Evolutionary conservation across 2,113 vertebrate genomes (phyloP).

Genomic region (Campylomormyrus tamandua): DNA sequence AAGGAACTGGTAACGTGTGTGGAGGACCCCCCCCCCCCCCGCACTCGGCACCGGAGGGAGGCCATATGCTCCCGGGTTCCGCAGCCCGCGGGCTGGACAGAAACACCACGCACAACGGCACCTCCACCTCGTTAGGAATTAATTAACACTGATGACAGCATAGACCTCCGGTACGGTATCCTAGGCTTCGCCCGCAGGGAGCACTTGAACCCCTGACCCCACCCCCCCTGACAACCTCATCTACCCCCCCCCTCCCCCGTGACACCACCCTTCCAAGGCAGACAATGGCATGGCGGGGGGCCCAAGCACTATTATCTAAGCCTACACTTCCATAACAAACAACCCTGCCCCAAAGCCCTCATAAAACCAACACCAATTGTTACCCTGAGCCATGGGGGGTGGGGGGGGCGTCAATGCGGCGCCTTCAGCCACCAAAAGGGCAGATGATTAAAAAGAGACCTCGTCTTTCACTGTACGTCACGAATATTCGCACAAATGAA

Average conservation of each 20-base stretch:
- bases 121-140: slow-evolving; percentile 41
- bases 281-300: slow-evolving; percentile 43
- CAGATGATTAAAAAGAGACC: not conserved
- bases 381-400: slow-evolving; percentile 32
- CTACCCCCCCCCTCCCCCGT: slow-evolving; percentile 35
- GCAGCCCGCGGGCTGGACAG: not conserved
- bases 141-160: slow-evolving; percentile 33
- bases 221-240: slow-evolving; percentile 33
- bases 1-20: not conserved
- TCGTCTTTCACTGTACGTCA: not conserved
- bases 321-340: slow-evolving; percentile 44
- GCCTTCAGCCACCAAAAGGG: slow-evolving; percentile 31
- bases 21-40: not conserved
- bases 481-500: not conserved
- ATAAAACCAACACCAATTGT: slow-evolving; percentile 43
- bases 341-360: slow-evolving; percentile 43
- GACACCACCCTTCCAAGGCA: slow-evolving; percentile 53
- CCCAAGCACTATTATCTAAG: slow-evolving; percentile 48
- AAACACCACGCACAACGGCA: slow-evolving; percentile 27
- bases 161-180: slow-evolving; percentile 27
- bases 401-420: not conserved
- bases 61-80: not conserved
- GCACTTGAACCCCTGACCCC: slow-evolving; percentile 56
- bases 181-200: slow-evolving; percentile 38
- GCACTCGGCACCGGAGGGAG: not conserved